Percentiles rank a stretch among this genome's conserved stretches.
These are phyloP conservation scores for Phaenicophaeus curvirostris DNA, from an alignment of 2,797 vertebrate genomes.

Conservation along the genomic window DNA sequence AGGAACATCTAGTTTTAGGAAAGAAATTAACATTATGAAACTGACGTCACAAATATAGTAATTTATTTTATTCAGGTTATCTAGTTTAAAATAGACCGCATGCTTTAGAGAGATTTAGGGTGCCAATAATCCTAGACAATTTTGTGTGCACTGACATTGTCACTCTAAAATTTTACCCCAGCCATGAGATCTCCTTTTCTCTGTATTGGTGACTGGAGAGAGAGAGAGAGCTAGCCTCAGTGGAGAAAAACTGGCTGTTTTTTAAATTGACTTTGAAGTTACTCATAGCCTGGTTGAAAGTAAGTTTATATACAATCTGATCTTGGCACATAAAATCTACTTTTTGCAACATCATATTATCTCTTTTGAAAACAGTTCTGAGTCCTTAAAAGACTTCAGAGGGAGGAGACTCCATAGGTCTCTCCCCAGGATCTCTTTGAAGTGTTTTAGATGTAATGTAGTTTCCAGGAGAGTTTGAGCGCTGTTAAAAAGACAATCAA, in stretches of 20 bases:
- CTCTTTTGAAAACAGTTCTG: not conserved
- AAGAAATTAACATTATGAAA: not conserved
- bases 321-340: not conserved
- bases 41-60: not conserved
- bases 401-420: not conserved
- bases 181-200: not conserved
- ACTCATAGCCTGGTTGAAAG: not conserved
- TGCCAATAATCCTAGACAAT: not conserved
- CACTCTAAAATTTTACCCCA: not conserved
- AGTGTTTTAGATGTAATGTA: not conserved
- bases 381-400: not conserved
- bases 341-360: not conserved
- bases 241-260: not conserved
- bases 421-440: not conserved
- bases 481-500: not conserved
- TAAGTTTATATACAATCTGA: not conserved
- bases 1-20: not conserved
- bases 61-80: not conserved
- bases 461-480: not conserved
- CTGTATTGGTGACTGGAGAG: not conserved
- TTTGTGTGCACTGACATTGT: not conserved
- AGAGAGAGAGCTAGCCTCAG: not conserved
- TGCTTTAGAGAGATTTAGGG: not conserved
- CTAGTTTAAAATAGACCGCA: not conserved
- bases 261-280: not conserved